Base-by-base conservation (phyloP, 2,888 invertebrate species). In the Caenorhabditis drosophilae region DNA sequence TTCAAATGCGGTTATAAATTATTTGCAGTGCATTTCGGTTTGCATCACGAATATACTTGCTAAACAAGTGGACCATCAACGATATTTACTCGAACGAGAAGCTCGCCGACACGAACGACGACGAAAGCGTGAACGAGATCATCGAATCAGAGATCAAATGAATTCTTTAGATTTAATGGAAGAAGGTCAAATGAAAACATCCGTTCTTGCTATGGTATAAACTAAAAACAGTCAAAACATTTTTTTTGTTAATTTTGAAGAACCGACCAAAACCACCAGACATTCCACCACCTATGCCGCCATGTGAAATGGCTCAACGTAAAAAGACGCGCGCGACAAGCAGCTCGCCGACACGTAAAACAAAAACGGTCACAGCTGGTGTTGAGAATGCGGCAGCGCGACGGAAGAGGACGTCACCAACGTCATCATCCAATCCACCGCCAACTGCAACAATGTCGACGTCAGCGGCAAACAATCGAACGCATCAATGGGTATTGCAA, bases 41-140 rank as follows among this genome's bases (percentile, higher is more conserved):
- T 82, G 80, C 36, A 67, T 83, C 2, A 68, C 81, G 6, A 82
- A 83, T 60, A 70, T 83, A 31, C 68, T 83, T 34, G 81, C 82
- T 1, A 76, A 78, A 42, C 83, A 83, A 75, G 82, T 83, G 44
- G 83, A 83, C 36, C 81, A 81, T 51, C 83, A 83, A 51, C 73
- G 71, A 18, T 84, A 73, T 53, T 47, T 83, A 31, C 66, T 83
- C 45, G 79, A 76, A 22, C 60, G 81, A 44, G 81, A 83, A 70
- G 79, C 78, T 2, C 67, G 80, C 38, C 66, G 81, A 46, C 51
- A 75, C 41, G 81, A 80, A 20, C 59, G 81, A 41, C 62, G 80
- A 16, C 55, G 70, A 31, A 71, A 77, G 26, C 48, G 76, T 42
- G 77, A 79, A 35, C 61, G 73, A 34, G 63, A 66, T 3, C 47